Base-by-base conservation (phyloP, 1,140 invertebrate genomes). In the Drosophila kikkawai region DNA sequence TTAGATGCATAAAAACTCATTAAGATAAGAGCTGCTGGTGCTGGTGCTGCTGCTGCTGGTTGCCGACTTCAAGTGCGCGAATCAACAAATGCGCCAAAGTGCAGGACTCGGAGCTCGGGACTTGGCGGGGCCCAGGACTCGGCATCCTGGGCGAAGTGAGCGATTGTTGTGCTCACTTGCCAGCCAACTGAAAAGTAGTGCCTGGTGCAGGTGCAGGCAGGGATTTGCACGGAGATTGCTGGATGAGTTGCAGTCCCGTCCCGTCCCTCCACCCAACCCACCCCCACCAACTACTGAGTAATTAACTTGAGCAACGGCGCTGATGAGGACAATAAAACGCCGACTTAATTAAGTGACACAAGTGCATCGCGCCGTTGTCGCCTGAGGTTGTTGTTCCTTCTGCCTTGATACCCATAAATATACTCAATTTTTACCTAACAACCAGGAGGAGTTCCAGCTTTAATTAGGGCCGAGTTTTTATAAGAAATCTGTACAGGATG, bases 1-100 rank as follows among this genome's bases (percentile, higher is more conserved):
- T 91, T 91, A 91, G 86, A 91, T 91, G 86, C 86, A 91, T 91
- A 91, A 91, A 80, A 91, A 82, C 86, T 91, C 86, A 91, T 91
- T 91, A 91, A 91, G 86, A 91, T 91, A 91, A 91, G 86, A 91
- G 87, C 86, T 75, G 73, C 41, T 55, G 61, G 44, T 55, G 45
- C 57, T 77, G 67, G 41, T 39, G 60, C 50, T 59, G 44, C 34
- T 69, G 59, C 42, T 63, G 45, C 42, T 70, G 58, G 53, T 34
- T 59, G 51, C 17, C 58, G 47, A n/a, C 53, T 75, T 88, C 77
- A 84, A 88, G 84, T 88, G 80, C 80, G 80, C 84, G 85, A 90
- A 90, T 85, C 85, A 88, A 90, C 81, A 90, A 88, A 84, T 90
- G 81, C 85, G 81, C 85, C 85, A 81, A 88, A 90, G 81, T 90